Conservation (phyloP, 2,888 invertebrate genomes). For the Campoplex nolae region DNA sequence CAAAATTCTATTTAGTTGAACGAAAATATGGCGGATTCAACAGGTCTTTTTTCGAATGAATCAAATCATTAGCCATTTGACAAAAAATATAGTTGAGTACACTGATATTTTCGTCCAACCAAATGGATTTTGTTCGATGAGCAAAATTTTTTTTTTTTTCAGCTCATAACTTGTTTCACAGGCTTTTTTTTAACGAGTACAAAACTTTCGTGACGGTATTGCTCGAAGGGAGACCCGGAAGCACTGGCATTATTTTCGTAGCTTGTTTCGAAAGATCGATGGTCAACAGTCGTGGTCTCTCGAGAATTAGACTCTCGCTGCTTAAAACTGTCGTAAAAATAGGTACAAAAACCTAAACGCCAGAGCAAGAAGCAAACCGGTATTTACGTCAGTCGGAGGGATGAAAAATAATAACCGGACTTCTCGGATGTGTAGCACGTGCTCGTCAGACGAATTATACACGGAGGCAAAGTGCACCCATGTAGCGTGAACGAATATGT, state of each 20-base stretch:
- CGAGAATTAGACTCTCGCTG: neutral
- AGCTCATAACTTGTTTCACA: neutral
- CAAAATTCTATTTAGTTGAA: too few relatives aligned
- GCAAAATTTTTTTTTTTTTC: too few relatives aligned
- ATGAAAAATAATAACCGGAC: slow-evolving; percentile 58
- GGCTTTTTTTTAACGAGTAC: neutral
- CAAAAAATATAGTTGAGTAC: too few relatives aligned
- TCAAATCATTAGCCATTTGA: too few relatives aligned
- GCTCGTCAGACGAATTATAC: slow-evolving; percentile 66
- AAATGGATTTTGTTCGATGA: too few relatives aligned
- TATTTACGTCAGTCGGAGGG: slow-evolving; percentile 33
- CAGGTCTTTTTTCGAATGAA: too few relatives aligned
- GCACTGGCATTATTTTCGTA: neutral
- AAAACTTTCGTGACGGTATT: neutral
- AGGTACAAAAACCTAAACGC: neutral
- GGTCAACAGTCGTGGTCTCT: neutral
- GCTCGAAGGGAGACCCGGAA: neutral
- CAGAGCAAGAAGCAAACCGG: neutral
- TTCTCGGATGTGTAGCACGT: slow-evolving; percentile 36
- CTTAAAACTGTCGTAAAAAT: neutral
- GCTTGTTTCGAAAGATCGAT: slow-evolving; percentile 10
- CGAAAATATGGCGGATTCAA: too few relatives aligned
- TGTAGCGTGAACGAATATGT: slow-evolving; percentile 55
- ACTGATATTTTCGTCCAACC: too few relatives aligned
- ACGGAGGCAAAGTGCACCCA: slow-evolving; percentile 67